Evolutionary conservation across 2,888 invertebrate genomes (phyloP), one percentile per base, ranked within the genome.

Genomic region (Eristalis arbustorum): DNA sequence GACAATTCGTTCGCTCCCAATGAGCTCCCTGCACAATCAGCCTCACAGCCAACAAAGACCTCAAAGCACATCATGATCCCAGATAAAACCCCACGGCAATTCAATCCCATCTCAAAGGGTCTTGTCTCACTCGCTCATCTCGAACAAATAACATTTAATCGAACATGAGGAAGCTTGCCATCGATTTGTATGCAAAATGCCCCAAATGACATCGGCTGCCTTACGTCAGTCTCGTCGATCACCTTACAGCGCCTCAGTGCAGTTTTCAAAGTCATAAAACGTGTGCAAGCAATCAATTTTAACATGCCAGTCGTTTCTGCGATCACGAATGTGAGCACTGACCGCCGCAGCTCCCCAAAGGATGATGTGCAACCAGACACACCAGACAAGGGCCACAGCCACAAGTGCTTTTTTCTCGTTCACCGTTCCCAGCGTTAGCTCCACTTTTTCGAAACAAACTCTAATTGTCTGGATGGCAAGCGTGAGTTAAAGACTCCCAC

Each of bases 381-480:
- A 42, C 49, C 81, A 56, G 18, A 71, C 76, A 78, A 87, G 77
- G 74, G 69, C 63, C 67, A 49, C 34, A 14, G 10, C 8, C 31
- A 31, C 31, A 31, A 31, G 31, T 31, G 31, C 10, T 31, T 31
- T 10, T 25, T 25, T 25, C 25, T 25, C 3, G 25, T 25, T 25
- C 31, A 31, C n/a, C 14, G 13, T 77, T 85, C 81, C 23, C 85
- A 85, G 71, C 31, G 42, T 73, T 11, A 31, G 14, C 28, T 67
- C 40, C 14, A 6, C 37, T 82, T 77, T 74, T 66, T 8, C 49
- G 63, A 66, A 78, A 82, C 23, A 25, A 49, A 49, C 25, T 67
- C 28, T 85, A 87, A 78, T 87, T 78, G 82, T 82, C 62, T 62
- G 72, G 82, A 87, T 82, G 69, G 49, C 49, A 63, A 87, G 72